These are phyloP conservation scores for Pluvialis apricaria DNA, from an alignment of 2,113 vertebrate genomes.

Conservation along the genomic window DNA sequence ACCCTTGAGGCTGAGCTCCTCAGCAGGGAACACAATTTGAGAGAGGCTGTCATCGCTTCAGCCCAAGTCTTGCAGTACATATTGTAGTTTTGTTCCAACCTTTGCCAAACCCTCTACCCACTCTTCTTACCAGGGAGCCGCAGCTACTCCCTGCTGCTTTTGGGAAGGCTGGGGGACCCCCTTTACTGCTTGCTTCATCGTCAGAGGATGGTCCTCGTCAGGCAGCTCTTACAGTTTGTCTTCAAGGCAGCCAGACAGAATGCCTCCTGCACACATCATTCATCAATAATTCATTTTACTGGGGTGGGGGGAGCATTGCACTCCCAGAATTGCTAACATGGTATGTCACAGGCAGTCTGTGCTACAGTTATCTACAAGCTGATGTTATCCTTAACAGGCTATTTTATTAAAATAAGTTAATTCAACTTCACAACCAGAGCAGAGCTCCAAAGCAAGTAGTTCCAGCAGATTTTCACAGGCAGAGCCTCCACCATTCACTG, in stretches of 20 bases:
- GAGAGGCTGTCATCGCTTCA: background rate
- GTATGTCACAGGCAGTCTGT: background rate
- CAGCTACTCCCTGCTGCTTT: background rate
- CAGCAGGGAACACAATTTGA: background rate
- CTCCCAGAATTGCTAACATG: background rate
- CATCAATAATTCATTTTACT: background rate
- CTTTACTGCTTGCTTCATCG: rapidly evolving
- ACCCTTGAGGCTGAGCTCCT: background rate
- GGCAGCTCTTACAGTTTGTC: background rate
- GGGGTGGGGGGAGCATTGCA: background rate
- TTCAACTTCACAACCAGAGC: background rate
- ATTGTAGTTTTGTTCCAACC: background rate
- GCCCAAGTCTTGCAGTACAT: background rate
- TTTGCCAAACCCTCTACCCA: background rate
- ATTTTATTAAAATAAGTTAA: background rate
- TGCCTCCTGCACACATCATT: background rate
- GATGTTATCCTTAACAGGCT: background rate
- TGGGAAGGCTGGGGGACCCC: background rate
- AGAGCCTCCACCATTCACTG: rapidly evolving
- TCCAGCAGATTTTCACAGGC: background rate
- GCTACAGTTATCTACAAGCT: background rate
- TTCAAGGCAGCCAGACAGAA: background rate
- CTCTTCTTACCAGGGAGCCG: background rate
- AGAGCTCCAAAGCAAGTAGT: background rate
- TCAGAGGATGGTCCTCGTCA: background rate